Evolutionary conservation across 2,888 invertebrate species (phyloP), one percentile per base, ranked within the genome.

Genomic region (Brenthis hecate): DNA sequence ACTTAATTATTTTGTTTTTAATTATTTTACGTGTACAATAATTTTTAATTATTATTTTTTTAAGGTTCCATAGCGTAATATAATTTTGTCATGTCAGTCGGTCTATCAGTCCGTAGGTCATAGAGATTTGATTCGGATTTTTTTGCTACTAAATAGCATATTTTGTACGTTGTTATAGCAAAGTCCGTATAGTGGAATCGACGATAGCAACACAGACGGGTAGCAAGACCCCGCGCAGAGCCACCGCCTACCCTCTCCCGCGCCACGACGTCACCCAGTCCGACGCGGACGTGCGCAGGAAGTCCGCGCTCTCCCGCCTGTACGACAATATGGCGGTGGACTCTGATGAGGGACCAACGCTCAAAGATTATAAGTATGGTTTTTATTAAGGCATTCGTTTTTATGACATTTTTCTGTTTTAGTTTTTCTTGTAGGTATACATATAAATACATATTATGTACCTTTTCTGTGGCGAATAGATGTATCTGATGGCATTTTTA

Each of bases 301-400:
- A 75, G 3, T 88, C 89, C 0, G 82, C 82, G 0, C 76, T 91
- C 6, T 74, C 80, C 1, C 80, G 88, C 3, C 74, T 89, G 13
- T 84, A 83, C 13, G 81, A 86, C 2, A 81, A 85, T 2, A 70
- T 82, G 13, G 68, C 75, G 0, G 28, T 65, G 0, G 63, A 70
- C 11, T 73, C 74, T 6, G 81, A 81, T 1, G 62, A 63, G 1
- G 81, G 77, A 4, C 89, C 89, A 1, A 90, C 85, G 2, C 76
- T 91, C n/a, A 91, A 87, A 71, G 80, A 84, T 61, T 88, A 80
- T 73, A 86, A 71, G 91, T 90, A 43, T 43, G 36, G 36, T 43
- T 43, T 43, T 43, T 43, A 8, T 43, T 43, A 43, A 43, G 36
- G 36, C 36, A 43, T 43, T 43, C 8, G 36, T 43, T 43, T 43